Conservation (phyloP, 2,888 invertebrate genomes). For the Uropetala carovei region DNA sequence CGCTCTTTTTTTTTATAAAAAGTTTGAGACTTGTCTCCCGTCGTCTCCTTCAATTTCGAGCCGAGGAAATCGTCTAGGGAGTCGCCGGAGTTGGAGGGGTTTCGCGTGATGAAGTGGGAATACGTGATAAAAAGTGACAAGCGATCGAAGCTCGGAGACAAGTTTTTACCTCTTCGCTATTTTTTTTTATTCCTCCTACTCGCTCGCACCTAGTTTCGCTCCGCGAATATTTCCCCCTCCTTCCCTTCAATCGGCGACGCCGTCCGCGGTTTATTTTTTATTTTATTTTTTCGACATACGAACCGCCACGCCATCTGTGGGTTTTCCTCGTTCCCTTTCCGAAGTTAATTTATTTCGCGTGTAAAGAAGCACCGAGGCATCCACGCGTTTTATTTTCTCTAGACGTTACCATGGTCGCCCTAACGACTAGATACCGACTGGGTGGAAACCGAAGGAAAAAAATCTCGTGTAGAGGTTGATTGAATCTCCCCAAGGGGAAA, state of each 20-base stretch:
- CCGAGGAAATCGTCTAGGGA: constrained; percentile 15
- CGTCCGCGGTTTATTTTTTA: not conserved
- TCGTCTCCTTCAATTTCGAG: not conserved
- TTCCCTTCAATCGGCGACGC: not conserved
- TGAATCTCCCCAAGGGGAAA: not conserved
- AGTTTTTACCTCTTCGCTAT: not conserved
- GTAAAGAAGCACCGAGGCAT: not conserved
- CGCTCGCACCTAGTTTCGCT: too few species aligned
- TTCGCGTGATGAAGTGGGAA: constrained; percentile 12
- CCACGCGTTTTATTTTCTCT: constrained; percentile 5
- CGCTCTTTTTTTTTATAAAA: too few species aligned
- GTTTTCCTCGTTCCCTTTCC: not conserved
- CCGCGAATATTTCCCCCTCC: not conserved
- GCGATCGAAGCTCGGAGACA: constrained; percentile 13
- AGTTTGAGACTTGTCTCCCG: too few species aligned
- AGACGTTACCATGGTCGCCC: not conserved
- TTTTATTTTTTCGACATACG: not conserved
- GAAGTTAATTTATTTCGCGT: constrained; percentile 13
- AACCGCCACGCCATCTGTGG: constrained; percentile 28
- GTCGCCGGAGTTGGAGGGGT: not conserved
- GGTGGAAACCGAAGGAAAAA: not conserved
- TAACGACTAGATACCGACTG: not conserved
- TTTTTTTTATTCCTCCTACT: not conserved
- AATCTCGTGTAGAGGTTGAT: not conserved
- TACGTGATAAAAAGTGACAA: constrained; percentile 32